Conservation (phyloP, 1,140 invertebrate species). For the Trichoplusia ni region DNA sequence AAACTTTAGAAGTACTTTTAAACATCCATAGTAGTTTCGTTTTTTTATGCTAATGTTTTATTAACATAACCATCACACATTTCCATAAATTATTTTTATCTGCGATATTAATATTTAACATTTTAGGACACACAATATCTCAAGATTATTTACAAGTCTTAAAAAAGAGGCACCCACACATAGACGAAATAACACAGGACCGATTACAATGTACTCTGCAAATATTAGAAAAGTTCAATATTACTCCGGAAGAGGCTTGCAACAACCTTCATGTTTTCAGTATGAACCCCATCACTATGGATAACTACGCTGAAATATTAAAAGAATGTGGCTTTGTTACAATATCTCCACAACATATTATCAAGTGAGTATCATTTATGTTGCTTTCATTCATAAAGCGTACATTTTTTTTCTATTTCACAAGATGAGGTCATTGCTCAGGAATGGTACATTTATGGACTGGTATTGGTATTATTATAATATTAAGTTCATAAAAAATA, state of each 20-base stretch:
- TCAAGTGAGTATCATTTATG: constrained; percentile 61
- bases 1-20: not conserved
- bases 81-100: too few relatives aligned
- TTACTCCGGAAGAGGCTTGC: constrained; percentile 73
- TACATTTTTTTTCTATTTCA: too few relatives aligned
- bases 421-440: too few relatives aligned
- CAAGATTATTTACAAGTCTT: constrained; percentile 39
- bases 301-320: constrained; percentile 81
- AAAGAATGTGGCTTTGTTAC: constrained; percentile 79
- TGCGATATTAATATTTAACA: not conserved
- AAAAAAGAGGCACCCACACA: constrained; percentile 56
- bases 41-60: too few relatives aligned
- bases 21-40: too few relatives aligned
- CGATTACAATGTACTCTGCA: constrained; percentile 58
- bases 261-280: constrained; percentile 80
- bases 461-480: too few relatives aligned
- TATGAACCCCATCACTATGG: constrained; percentile 79
- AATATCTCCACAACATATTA: constrained; percentile 73
- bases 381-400: too few relatives aligned
- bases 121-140: constrained; percentile 48
- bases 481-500: too few relatives aligned
- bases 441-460: too few relatives aligned
- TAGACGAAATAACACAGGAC: constrained; percentile 50
- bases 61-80: too few relatives aligned
- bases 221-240: constrained; percentile 63